These are phyloP conservation scores for Spodoptera exigua DNA, from an alignment of 2,888 invertebrate genomes.

Conservation along the genomic window DNA sequence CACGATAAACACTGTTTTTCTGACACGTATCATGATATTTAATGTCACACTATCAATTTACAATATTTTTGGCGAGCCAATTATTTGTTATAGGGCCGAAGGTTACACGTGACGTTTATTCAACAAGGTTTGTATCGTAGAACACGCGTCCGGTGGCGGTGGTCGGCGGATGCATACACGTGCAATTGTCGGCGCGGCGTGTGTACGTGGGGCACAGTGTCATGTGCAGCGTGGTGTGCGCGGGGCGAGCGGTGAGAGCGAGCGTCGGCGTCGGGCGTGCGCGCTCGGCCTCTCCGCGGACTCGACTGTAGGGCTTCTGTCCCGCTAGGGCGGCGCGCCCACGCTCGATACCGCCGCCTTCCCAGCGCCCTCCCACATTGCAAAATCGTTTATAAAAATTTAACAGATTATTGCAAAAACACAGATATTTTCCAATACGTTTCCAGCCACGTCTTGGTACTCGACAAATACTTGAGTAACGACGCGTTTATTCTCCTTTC, in stretches of 20 bases:
- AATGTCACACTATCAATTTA: constrained; percentile 73
- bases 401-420: constrained; percentile 72
- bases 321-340: constrained; percentile 86
- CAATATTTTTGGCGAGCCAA: constrained; percentile 59
- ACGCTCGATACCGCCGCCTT: constrained; percentile 87
- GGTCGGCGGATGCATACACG: constrained; percentile 58
- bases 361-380: constrained; percentile 86
- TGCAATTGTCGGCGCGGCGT: constrained; percentile 56
- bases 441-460: constrained; percentile 30
- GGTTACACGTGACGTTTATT: constrained; percentile 53
- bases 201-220: constrained; percentile 55
- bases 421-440: constrained; percentile 43
- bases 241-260: constrained; percentile 56
- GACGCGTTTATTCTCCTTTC: constrained; percentile 13
- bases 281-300: constrained; percentile 75
- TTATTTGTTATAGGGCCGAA: constrained; percentile 48
- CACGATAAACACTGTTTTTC: constrained; percentile 78
- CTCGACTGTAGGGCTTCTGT: constrained; percentile 84
- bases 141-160: constrained; percentile 44
- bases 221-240: constrained; percentile 45
- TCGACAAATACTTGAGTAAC: constrained; percentile 18
- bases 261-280: constrained; percentile 68
- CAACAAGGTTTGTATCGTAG: constrained; percentile 33
- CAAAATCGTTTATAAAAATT: constrained; percentile 81
- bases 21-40: constrained; percentile 81